These are phyloP conservation scores for Chondrosia reniformis DNA, from an alignment of 37 sponge, comb jelly and placozoan species.

Conservation along the genomic window DNA sequence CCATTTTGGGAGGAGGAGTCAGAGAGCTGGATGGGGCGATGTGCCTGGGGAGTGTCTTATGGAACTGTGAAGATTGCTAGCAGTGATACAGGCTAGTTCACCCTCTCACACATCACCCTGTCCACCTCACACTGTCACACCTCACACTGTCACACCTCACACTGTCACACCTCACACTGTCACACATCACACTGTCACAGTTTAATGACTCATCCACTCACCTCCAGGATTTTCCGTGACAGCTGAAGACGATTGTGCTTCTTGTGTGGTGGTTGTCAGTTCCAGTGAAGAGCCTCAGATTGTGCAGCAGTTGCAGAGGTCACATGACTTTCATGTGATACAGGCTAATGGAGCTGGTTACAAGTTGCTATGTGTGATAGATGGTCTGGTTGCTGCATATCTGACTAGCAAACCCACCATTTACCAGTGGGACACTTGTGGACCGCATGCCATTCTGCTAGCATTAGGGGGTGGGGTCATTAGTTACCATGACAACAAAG, in stretches of 20 bases:
- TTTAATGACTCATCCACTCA: too few relatives aligned
- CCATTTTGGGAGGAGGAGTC: conserved; percentile 29
- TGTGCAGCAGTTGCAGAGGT: not conserved
- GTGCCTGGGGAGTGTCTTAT: conserved; percentile 39
- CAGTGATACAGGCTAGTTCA: not conserved
- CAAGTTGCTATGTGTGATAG: conserved; percentile 47
- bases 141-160: too few relatives aligned
- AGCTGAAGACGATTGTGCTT: conserved; percentile 16
- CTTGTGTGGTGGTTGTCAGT: conserved; percentile 1
- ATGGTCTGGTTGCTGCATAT: conserved; percentile 28
- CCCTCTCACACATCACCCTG: too few relatives aligned
- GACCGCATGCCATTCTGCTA: conserved; percentile 58
- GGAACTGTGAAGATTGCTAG: not conserved
- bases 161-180: too few relatives aligned
- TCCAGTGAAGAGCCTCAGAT: not conserved
- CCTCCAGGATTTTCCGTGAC: not conserved
- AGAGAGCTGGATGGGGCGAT: conserved; percentile 27
- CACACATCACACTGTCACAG: too few relatives aligned
- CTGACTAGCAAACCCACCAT: conserved; percentile 26
- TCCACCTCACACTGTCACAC: too few relatives aligned
- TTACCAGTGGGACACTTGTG: conserved; percentile 77
- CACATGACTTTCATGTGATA: conserved; percentile 5
- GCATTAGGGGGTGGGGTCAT: conserved; percentile 49
- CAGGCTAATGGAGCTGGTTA: conserved; percentile 47
- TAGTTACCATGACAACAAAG: not conserved